A percentile compares a stretch with the other conserved stretches of the same genome.
These are phyloP conservation scores for Neofelis nebulosa DNA, from an alignment of 2,113 vertebrate genomes.

Conservation along the genomic window DNA sequence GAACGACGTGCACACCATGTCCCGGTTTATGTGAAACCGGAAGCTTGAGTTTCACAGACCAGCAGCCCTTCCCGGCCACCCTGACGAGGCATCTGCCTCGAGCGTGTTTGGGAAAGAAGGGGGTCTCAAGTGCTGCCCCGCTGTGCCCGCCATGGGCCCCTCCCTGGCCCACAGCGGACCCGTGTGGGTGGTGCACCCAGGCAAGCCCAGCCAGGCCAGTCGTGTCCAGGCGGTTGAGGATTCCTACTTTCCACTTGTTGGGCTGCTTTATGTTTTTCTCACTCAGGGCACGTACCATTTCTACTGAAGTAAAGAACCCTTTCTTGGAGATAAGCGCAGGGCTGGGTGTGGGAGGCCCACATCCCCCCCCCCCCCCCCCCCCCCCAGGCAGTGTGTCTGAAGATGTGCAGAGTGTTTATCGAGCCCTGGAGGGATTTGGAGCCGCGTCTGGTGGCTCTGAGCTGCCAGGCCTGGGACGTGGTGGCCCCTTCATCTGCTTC, in stretches of 20 bases:
- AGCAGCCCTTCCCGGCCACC: background rate
- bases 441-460: fast-evolving
- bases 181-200: fast-evolving
- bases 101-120: background rate
- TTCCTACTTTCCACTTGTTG: background rate
- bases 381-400: background rate
- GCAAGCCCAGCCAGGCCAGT: background rate
- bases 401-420: background rate
- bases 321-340: background rate
- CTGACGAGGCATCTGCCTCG: fast-evolving
- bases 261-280: no score
- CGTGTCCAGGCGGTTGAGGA: fast-evolving
- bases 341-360: background rate
- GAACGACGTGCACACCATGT: fast-evolving
- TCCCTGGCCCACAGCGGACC: background rate
- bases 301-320: background rate
- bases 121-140: fast-evolving
- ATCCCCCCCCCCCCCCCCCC: background rate
- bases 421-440: background rate
- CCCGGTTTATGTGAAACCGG: background rate
- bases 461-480: fast-evolving
- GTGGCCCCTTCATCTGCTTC: fast-evolving
- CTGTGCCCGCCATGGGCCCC: fast-evolving
- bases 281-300: background rate
- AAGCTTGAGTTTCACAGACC: background rate